Evolutionary conservation across 2,888 invertebrate species (phyloP), one percentile per base, ranked within the genome.

Genomic region (Drosophila nigricruria): DNA sequence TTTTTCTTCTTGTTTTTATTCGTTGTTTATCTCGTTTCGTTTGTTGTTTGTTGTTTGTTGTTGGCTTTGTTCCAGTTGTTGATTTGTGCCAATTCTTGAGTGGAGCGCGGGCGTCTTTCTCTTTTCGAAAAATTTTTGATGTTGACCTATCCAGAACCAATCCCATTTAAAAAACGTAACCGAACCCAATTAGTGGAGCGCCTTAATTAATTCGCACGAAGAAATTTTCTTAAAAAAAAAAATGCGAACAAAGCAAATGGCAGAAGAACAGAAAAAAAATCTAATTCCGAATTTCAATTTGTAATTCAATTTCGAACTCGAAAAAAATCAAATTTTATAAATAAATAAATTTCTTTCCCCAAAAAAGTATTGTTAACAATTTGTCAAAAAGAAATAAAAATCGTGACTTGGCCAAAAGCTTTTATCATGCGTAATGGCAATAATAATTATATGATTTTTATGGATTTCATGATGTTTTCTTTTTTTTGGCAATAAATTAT

Each of bases 381-480:
- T 85, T 85, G 82, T 88, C 77, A 84, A 47, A 34, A 56, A 70
- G 27, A 61, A 71, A 60, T 25, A 27, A 64, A 66, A 78, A 82
- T 88, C 88, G 74, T 83, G 83, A 83, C 86, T 79, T 70, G 82
- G 52, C 43, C 70, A 56, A 74, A 69, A 65, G 36, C 42, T 47
- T 50, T n/a, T n/a, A 77, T 70, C 71, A 70, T 67, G 32, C 50
- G 32, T 52, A 34, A 20, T 23, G 32, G 9, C 16, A 34, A 23
- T 23, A 23, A 23, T 16, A 23, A 34, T 23, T 32, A 34, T 49
- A 14, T 12, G n/a, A 10, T 49, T 57, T 53, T 68, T 62, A 62
- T 18, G 43, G 30, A 18, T 30, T 49, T 42, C 20, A 23, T 23
- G 45, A 0, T 38, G 9, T 38, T 38, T 38, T 38, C 6, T 45